Evolutionary conservation across 2,797 vertebrate genomes (phyloP).

Genomic region (Sitta carolinensis): DNA sequence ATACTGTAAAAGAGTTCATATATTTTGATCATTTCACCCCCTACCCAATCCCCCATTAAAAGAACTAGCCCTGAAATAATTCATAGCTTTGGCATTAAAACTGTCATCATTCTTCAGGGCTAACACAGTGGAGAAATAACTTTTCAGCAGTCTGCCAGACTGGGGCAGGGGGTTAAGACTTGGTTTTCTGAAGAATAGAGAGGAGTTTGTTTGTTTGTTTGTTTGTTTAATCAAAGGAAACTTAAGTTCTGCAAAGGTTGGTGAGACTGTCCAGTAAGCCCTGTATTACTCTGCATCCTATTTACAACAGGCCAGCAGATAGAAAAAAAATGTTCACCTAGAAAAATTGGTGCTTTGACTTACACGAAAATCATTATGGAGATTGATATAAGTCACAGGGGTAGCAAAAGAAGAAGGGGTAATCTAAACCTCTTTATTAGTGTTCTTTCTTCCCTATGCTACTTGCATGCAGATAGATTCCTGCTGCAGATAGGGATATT

Average conservation of each 20-base stretch:
- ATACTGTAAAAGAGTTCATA: neutral
- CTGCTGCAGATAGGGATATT: neutral
- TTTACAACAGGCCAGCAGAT: neutral
- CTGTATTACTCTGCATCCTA: neutral
- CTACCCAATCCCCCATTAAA: neutral
- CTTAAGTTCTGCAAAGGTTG: neutral
- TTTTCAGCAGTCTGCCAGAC: neutral
- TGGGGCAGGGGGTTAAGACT: neutral
- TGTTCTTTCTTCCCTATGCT: neutral
- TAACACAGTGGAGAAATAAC: neutral
- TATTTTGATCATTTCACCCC: neutral
- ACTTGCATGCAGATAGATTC: neutral
- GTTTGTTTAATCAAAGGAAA: neutral
- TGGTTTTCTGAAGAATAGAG: neutral
- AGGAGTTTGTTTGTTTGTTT: neutral
- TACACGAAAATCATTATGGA: neutral
- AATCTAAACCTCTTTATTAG: neutral
- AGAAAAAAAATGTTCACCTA: neutral
- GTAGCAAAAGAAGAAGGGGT: neutral
- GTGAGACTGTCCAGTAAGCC: neutral
- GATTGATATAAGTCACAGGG: neutral
- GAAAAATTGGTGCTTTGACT: neutral
- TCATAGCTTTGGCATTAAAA: constrained; percentile 13
- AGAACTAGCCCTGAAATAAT: constrained; percentile 7
- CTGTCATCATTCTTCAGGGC: neutral